These are phyloP conservation scores for Eudasyphora cyanicolor DNA, from an alignment of 2,888 invertebrate genomes.

Conservation along the genomic window DNA sequence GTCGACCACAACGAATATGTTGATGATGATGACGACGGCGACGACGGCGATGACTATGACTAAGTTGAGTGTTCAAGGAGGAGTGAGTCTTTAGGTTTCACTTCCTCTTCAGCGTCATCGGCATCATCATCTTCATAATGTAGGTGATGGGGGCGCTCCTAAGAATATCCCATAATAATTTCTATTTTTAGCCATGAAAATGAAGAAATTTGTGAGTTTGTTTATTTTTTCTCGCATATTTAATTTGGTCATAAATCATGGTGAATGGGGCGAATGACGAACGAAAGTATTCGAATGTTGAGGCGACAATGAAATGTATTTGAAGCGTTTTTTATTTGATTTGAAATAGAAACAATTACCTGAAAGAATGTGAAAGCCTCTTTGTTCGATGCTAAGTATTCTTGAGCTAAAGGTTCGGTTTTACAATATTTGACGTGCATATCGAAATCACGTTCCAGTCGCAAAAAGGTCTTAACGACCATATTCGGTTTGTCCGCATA, in stretches of 20 bases:
- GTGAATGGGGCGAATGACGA: no score
- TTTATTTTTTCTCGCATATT: background rate
- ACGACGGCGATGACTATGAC: background rate
- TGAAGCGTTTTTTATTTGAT: background rate
- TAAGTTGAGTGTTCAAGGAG: no score
- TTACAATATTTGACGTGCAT: constrained; percentile 94
- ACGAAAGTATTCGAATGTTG: background rate
- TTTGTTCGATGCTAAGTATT: constrained; percentile 86
- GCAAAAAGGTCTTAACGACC: constrained; percentile 92
- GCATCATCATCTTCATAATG: background rate
- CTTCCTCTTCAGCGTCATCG: background rate
- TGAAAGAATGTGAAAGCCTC: constrained; percentile 89
- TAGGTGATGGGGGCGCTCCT: background rate
- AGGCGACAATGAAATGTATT: background rate
- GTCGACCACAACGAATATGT: background rate
- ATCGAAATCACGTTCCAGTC: constrained; percentile 96
- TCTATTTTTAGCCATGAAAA: background rate
- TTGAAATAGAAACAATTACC: no score
- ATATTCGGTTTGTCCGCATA: constrained; percentile 93
- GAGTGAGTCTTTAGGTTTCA: no score
- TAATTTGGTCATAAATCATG: background rate
- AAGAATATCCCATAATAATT: background rate
- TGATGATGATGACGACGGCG: background rate
- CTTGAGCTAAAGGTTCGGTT: constrained; percentile 91
- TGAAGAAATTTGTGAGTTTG: background rate